Conservation (phyloP, 53 echinoderm and acorn worm species). For the Patiria pectinifera region DNA sequence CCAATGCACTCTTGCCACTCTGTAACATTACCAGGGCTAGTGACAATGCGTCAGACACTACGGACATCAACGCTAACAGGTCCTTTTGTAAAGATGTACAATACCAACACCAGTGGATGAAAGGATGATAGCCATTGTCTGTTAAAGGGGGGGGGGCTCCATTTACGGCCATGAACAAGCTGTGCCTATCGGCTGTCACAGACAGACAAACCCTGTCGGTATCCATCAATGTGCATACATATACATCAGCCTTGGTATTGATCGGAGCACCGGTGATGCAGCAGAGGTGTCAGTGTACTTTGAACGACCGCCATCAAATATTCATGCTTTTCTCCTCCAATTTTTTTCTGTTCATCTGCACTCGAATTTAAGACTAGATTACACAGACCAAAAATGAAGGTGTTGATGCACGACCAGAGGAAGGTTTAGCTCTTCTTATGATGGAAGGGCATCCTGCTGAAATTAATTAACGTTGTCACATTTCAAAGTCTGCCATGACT, state of each 20-base stretch:
- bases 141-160: neutral
- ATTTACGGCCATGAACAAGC: neutral
- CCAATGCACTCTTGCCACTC: slow-evolving; percentile 54
- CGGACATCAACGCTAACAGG: slow-evolving; percentile 16
- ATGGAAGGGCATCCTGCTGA: neutral
- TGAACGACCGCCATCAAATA: slow-evolving; percentile 51
- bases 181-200: slow-evolving; percentile 18
- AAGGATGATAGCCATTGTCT: slow-evolving; percentile 6
- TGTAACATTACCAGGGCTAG: neutral
- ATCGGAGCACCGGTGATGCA: neutral
- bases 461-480: slow-evolving; percentile 13
- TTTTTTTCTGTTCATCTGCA: neutral
- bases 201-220: neutral
- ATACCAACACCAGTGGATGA: slow-evolving; percentile 16
- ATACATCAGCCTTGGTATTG: slow-evolving; percentile 39
- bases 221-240: neutral
- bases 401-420: neutral
- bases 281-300: slow-evolving; percentile 53
- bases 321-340: slow-evolving; percentile 2
- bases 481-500: neutral
- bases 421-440: neutral
- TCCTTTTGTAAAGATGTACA: slow-evolving; percentile 37
- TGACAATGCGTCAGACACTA: slow-evolving; percentile 25
- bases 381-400: neutral
- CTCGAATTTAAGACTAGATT: neutral